A percentile compares a stretch with the other conserved stretches of the same genome.
These are phyloP conservation scores for Listronotus oregonensis DNA, from an alignment of 1,140 invertebrate species.

Conservation along the genomic window DNA sequence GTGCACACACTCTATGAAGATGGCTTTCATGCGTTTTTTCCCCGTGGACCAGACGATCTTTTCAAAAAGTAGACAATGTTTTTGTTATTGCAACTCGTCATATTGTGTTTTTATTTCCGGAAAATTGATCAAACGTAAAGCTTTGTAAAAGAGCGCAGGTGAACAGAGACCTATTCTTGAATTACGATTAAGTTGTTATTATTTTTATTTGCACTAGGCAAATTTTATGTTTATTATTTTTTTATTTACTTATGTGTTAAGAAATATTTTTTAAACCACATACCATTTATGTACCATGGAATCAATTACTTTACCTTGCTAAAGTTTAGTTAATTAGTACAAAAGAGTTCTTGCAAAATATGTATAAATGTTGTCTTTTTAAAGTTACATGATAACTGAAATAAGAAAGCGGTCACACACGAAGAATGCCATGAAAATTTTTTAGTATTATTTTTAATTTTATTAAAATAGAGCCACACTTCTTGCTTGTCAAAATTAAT, in stretches of 20 bases:
- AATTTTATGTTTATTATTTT: neutral
- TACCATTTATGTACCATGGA: neutral
- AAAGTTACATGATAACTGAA: too few relatives aligned
- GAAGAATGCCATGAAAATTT: too few relatives aligned
- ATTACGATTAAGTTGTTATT: too few relatives aligned
- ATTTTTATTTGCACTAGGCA: too few relatives aligned
- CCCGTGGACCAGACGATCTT: conserved; percentile 13
- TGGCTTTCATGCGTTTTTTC: neutral
- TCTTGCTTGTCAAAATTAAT: too few relatives aligned
- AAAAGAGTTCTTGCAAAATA: too few relatives aligned
- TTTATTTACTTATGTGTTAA: neutral
- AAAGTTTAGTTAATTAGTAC: too few relatives aligned
- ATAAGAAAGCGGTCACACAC: too few relatives aligned
- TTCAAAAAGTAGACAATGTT: conserved; percentile 10
- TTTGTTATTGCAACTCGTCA: conserved; percentile 18
- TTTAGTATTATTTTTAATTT: too few relatives aligned
- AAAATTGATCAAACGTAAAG: conserved; percentile 41
- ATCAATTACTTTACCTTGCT: neutral
- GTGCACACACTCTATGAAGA: conserved; percentile 3
- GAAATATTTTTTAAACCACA: neutral
- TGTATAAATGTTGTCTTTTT: too few relatives aligned
- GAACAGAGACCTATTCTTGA: conserved; percentile 11
- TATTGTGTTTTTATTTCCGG: conserved; percentile 24
- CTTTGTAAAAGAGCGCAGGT: conserved; percentile 23
- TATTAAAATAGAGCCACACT: too few relatives aligned